A percentile compares a stretch with the other conserved stretches of the same genome.
These are phyloP conservation scores for Leguminivora glycinivorella DNA, from an alignment of 1,140 invertebrate species.

Conservation along the genomic window DNA sequence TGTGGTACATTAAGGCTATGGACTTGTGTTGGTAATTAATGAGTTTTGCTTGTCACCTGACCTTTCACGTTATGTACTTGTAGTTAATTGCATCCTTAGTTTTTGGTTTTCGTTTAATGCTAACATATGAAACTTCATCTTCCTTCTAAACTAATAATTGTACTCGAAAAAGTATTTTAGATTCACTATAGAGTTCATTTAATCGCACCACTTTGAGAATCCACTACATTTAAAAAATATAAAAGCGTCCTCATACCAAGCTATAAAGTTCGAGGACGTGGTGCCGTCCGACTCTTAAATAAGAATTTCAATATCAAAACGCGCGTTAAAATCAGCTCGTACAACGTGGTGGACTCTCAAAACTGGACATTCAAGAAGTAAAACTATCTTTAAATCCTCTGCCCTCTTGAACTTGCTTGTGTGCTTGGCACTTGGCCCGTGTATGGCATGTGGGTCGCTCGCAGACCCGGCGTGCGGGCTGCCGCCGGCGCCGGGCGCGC, in stretches of 20 bases:
- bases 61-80: no score
- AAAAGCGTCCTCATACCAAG: no score
- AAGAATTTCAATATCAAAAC: no score
- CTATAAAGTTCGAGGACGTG: no score
- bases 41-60: no score
- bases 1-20: no score
- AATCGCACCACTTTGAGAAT: not conserved
- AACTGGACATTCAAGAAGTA: not conserved
- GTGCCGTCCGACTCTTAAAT: no score
- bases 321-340: not conserved
- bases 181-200: not conserved
- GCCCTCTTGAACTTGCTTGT: not conserved
- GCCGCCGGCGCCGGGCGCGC: constrained; percentile 44
- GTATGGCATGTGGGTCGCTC: constrained; percentile 32
- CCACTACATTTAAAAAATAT: not conserved
- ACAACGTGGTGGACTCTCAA: not conserved
- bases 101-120: not conserved
- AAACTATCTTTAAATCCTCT: not conserved
- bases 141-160: not conserved
- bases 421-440: constrained; percentile 16
- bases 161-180: no score
- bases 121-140: not conserved
- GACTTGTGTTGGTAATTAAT: no score
- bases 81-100: not conserved
- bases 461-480: constrained; percentile 47